phyloP scores from a whole-genome alignment of 2,113 vertebrate genomes.

The Nanorana parkeri region DNA sequence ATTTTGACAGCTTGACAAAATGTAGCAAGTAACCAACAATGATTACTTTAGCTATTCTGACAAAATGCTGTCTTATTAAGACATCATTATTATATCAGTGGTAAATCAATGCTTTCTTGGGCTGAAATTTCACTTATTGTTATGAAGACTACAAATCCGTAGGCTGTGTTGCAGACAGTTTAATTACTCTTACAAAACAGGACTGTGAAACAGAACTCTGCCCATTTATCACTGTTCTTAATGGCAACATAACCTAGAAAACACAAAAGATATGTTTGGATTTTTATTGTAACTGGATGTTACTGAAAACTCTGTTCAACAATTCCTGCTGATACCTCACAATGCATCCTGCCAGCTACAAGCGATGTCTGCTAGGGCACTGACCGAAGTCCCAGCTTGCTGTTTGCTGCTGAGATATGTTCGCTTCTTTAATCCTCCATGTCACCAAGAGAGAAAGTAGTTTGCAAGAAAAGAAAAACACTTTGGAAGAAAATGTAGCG shows the following conservation, averaged over 20 bases:
- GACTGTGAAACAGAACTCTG: not conserved
- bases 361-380: not conserved
- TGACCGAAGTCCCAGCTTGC: not conserved
- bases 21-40: not conserved
- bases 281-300: not conserved
- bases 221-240: not conserved
- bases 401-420: slow-evolving; percentile 1
- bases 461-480: not conserved
- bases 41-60: not conserved
- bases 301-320: not conserved
- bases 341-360: slow-evolving; percentile 15
- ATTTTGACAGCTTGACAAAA: too few relatives aligned
- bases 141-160: too few relatives aligned
- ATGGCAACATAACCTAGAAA: not conserved
- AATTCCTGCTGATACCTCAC: not conserved
- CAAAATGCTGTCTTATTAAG: not conserved
- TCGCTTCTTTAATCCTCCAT: not conserved
- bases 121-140: too few relatives aligned
- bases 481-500: not conserved
- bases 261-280: not conserved
- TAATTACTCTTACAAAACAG: not conserved
- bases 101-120: not conserved
- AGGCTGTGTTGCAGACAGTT: too few relatives aligned
- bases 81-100: not conserved
- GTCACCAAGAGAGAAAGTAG: not conserved